Evolutionary conservation across 2,113 vertebrate species (phyloP).

Genomic region (Actinemys pallida): DNA sequence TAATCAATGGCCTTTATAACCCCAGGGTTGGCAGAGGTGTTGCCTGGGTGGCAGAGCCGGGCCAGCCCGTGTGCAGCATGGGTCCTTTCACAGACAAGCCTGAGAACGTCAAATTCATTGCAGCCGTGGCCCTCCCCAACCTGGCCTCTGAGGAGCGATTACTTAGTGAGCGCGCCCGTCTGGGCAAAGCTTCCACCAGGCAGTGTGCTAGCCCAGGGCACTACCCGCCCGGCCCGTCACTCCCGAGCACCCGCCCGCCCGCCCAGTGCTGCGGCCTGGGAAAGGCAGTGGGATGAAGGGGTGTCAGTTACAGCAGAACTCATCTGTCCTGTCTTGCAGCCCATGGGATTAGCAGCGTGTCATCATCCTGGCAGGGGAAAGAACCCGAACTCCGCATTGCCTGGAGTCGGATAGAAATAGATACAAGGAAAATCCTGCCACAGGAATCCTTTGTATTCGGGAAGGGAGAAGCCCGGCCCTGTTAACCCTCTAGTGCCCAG

Average conservation of each 20-base stretch:
- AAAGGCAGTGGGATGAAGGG: neutral
- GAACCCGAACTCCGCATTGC: neutral
- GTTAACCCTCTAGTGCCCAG: constrained; percentile 15
- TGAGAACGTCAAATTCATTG: neutral
- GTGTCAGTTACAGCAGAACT: neutral
- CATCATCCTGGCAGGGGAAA: neutral
- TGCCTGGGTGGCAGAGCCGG: too few species aligned
- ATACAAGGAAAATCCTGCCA: constrained; percentile 53
- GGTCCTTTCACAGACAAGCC: neutral
- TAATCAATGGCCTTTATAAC: neutral
- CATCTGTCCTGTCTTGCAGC: constrained; percentile 22
- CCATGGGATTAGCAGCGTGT: constrained; percentile 45
- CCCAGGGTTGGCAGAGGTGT: too few species aligned
- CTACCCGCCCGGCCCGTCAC: neutral
- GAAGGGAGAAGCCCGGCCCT: neutral
- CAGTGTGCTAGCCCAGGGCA: neutral
- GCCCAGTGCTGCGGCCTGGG: neutral
- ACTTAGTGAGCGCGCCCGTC: too few species aligned
- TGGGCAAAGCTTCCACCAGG: neutral
- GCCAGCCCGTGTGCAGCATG: neutral
- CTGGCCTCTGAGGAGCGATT: neutral
- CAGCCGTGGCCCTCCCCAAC: neutral
- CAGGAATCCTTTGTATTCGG: constrained; percentile 12
- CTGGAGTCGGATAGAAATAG: constrained; percentile 40
- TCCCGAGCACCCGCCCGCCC: neutral